A percentile compares a stretch with the other conserved stretches of the same genome.
Conservation (phyloP, 2,113 vertebrate species). For the Pseudonaja textilis region DNA sequence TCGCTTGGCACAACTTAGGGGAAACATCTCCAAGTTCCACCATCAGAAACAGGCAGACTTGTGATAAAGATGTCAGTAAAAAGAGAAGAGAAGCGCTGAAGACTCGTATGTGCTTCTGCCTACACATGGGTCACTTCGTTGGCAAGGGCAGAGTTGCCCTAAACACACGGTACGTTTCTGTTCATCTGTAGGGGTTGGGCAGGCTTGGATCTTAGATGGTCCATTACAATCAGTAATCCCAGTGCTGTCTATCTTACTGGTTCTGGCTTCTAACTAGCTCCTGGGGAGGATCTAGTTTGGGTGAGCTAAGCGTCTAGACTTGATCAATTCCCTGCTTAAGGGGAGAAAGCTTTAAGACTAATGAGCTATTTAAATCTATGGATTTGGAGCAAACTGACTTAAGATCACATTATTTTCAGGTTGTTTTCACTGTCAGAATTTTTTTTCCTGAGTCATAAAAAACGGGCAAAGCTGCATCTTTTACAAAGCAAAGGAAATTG, state of each 20-base stretch:
- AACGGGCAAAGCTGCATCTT: constrained; percentile 50
- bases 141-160: not conserved
- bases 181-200: not conserved
- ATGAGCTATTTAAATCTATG: not conserved
- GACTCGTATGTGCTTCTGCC: not conserved
- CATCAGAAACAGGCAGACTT: constrained; percentile 20
- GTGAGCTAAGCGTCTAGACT: not conserved
- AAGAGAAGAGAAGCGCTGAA: constrained; percentile 23
- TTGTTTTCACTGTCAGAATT: constrained; percentile 46
- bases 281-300: too few relatives aligned
- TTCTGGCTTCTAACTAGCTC: not conserved
- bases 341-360: constrained; percentile 36
- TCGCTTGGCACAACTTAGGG: not conserved
- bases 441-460: constrained; percentile 41
- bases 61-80: constrained; percentile 27
- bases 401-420: constrained; percentile 1
- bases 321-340: constrained; percentile 14
- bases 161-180: fast-evolving
- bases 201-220: not conserved
- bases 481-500: constrained; percentile 47
- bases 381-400: not conserved
- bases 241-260: not conserved
- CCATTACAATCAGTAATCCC: not conserved
- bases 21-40: not conserved
- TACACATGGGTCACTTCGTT: not conserved